Base-by-base conservation (phyloP, 2,888 invertebrate genomes). In the Trachelus troglodyta region DNA sequence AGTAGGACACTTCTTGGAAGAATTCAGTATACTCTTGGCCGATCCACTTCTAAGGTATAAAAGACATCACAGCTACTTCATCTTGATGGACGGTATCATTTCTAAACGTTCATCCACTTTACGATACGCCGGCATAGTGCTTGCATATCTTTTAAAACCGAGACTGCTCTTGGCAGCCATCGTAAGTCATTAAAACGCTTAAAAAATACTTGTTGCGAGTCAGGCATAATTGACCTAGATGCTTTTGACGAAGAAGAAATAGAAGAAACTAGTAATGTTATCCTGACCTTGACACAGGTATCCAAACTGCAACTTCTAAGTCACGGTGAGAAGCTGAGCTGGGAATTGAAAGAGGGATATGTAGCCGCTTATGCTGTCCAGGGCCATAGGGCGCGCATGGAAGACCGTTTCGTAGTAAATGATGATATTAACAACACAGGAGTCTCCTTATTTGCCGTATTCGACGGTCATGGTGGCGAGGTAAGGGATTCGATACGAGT, bases 391-490 rank as follows among this genome's bases (percentile, higher is more conserved):
- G 95, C 96, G 81, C 96, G 96, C 84, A 98, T 98, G 98, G 98
- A 98, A 93, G 98, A 98, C 92, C 94, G 98, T 88, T 98, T 97
- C 91, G 97, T 97, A 78, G 95, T 98, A 76, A 95, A 97, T 84
- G 96, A 96, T 91, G 95, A 97, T 89, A 95, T 97, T 77, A 96
- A 96, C 90, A 94, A 95, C 84, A 97, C 97, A 33, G 97, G 96
- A 34, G 95, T 98, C 77, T 96, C 97, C 33, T 93, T 98, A 79
- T 98, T 97, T 92, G 98, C 98, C 73, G 95, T 98, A 84, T 98
- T 98, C 91, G 98, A 98, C 92, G 98, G 98, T 0, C 98, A 98
- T 91, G 98, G 98, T 76, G 98, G 98, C 69, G 97, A 98, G 91
- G 94, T 94, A 90, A 88, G 87, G 9, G 56, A 23, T 56, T 56